These are phyloP conservation scores for Eremophila alpestris DNA, from an alignment of 2,797 vertebrate genomes.

Conservation along the genomic window DNA sequence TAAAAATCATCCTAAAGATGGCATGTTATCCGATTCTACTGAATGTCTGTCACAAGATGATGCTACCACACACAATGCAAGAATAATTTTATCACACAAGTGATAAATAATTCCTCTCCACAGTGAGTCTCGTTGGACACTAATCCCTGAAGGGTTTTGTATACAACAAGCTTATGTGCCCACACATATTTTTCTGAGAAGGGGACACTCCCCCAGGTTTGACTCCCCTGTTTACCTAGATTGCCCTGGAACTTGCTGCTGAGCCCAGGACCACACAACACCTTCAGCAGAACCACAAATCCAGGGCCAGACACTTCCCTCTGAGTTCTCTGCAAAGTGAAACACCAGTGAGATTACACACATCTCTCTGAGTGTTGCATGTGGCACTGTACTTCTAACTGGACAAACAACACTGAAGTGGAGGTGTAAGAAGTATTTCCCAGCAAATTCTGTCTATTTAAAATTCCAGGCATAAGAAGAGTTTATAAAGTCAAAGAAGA, in stretches of 20 bases:
- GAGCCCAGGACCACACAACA: conserved; percentile 32
- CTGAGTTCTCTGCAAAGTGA: conserved; percentile 21
- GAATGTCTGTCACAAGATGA: not conserved
- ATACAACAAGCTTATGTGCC: rapidly evolving
- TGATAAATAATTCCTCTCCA: not conserved
- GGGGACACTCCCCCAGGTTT: not conserved
- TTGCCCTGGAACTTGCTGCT: conserved; percentile 19
- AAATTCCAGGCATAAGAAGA: not conserved
- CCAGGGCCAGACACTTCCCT: conserved; percentile 63
- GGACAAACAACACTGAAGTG: not conserved
- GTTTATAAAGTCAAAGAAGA: not conserved
- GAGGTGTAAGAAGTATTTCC: not conserved
- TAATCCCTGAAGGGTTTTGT: not conserved
- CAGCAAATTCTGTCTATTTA: not conserved
- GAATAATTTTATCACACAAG: not conserved
- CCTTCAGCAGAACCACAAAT: conserved; percentile 76
- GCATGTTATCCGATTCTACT: not conserved
- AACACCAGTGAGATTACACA: not conserved
- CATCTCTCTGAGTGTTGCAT: not conserved
- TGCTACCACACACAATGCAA: not conserved
- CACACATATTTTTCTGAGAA: not conserved
- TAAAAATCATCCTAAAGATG: not conserved
- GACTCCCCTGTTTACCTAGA: conserved; percentile 23
- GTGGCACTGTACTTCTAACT: not conserved
- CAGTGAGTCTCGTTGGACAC: not conserved